Conservation (phyloP, 2,888 invertebrate species). For the Zhuqinia jingwanae region DNA sequence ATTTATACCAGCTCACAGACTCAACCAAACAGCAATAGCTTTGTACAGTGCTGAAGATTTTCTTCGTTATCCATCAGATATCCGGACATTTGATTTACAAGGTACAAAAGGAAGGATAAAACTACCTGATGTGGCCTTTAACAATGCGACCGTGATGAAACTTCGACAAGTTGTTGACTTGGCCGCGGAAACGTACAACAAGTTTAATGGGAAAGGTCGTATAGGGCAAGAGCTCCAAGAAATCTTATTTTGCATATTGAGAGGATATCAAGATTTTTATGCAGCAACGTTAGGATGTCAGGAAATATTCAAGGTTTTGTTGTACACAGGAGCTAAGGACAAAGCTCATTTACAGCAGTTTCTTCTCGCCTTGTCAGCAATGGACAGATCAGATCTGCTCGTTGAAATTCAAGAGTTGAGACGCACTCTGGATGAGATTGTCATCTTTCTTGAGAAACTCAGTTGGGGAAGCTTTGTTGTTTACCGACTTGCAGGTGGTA, state of each 20-base stretch:
- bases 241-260: slow-evolving; percentile 70
- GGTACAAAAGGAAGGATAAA: slow-evolving; percentile 62
- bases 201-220: slow-evolving; percentile 71
- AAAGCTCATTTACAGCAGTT: slow-evolving; percentile 75
- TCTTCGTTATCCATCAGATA: slow-evolving; percentile 75
- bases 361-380: slow-evolving; percentile 72
- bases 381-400: slow-evolving; percentile 77
- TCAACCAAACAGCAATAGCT: slow-evolving; percentile 76
- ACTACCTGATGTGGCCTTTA: slow-evolving; percentile 68
- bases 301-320: slow-evolving; percentile 76
- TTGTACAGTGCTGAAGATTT: slow-evolving; percentile 76
- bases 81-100: slow-evolving; percentile 70
- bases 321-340: slow-evolving; percentile 73
- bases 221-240: slow-evolving; percentile 71
- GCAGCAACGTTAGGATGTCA: slow-evolving; percentile 72
- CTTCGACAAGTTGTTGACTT: slow-evolving; percentile 73
- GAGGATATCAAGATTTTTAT: slow-evolving; percentile 76
- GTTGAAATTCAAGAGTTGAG: slow-evolving; percentile 76
- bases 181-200: slow-evolving; percentile 74
- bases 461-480: slow-evolving; percentile 77
- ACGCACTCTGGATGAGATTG: slow-evolving; percentile 75
- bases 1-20: slow-evolving; percentile 77
- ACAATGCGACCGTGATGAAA: slow-evolving; percentile 71
- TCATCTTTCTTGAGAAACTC: slow-evolving; percentile 76
- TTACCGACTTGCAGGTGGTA: slow-evolving; percentile 75